These are phyloP conservation scores for Conistra vaccinii DNA, from an alignment of 2,888 invertebrate genomes.

Conservation along the genomic window DNA sequence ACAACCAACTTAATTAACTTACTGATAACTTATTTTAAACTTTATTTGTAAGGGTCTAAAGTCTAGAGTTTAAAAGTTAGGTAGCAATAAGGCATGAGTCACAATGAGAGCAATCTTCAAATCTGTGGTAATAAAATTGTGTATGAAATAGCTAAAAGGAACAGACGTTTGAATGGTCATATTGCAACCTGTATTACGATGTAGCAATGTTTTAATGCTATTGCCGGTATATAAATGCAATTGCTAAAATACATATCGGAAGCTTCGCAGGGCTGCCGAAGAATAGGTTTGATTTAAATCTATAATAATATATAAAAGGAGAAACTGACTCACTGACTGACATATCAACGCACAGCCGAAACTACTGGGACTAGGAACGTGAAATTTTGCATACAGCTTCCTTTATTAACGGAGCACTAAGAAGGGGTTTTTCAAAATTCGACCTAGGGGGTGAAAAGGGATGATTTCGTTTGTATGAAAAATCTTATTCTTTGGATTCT, in stretches of 20 bases:
- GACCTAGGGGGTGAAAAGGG: too few relatives aligned
- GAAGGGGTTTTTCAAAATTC: too few relatives aligned
- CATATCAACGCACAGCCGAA: too few relatives aligned
- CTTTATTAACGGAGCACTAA: too few relatives aligned
- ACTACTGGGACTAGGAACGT: too few relatives aligned
- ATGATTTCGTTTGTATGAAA: too few relatives aligned
- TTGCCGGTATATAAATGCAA: slow-evolving; percentile 70
- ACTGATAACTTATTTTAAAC: slow-evolving; percentile 16
- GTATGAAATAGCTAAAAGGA: slow-evolving; percentile 50
- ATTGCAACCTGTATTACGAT: slow-evolving; percentile 63
- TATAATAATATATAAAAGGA: too few relatives aligned
- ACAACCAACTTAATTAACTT: slow-evolving; percentile 44
- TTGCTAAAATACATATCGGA: slow-evolving; percentile 62
- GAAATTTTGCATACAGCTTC: too few relatives aligned
- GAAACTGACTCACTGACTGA: too few relatives aligned
- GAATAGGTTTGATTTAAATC: too few relatives aligned
- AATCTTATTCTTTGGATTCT: too few relatives aligned
- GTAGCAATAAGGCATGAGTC: slow-evolving; percentile 52
- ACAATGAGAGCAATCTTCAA: slow-evolving; percentile 50
- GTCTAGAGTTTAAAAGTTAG: slow-evolving; percentile 33
- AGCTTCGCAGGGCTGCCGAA: slow-evolving; percentile 48
- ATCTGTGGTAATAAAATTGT: slow-evolving; percentile 56
- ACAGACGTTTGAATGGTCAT: slow-evolving; percentile 49
- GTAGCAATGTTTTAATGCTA: slow-evolving; percentile 52
- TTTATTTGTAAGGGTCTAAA: slow-evolving; percentile 6